Base-by-base conservation (phyloP, 2,113 vertebrate species). In the Thermophis baileyi region DNA sequence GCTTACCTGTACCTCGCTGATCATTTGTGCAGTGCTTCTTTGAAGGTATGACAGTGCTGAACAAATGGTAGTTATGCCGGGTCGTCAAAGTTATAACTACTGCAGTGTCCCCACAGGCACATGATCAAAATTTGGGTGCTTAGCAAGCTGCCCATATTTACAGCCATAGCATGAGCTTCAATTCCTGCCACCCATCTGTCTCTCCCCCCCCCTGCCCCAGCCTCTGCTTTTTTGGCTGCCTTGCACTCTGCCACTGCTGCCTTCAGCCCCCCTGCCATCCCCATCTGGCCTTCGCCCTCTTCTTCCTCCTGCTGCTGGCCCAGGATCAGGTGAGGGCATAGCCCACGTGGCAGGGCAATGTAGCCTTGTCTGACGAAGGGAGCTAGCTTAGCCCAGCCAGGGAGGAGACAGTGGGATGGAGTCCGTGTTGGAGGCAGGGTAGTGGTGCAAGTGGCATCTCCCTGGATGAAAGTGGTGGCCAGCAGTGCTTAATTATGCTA, bases 121-220 rank as follows among this genome's bases (percentile, higher is more conserved):
- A 20, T 81, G 69, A 81, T 81, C 69, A 81, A 81, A 40, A 40
- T 22, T 81, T 40, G n/a, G 69, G 18, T 20, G n/a, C n/a, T 81
- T 40, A 20, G 69, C 16, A 40, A 81, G 16, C 35, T 20, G 69
- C 35, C 35, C 69, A 81, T 40, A 81, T 40, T 40, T 81, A 81
- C 69, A 81, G 35, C 18, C n/a, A 20, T 20, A 81, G 69, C 6
- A 20, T 20, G 69, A 40, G 69, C 69, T 81, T 81, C 69, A 81
- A 81, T 35, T 81, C 69, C n/a, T 40, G 14, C 69, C 14, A 35
- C 5, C n/a, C 2, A 40, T 40, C 35, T 40, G 6, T 9, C 69
- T 81, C 69, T 40, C 16, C 0, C n/a, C 1, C 27, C 16, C 6
- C 16, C 60, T 4, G 1, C 57, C 57, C 3, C 25, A 0, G 0